These are phyloP conservation scores for Sthenelais limicola DNA, from an alignment of 2,888 invertebrate genomes.

Conservation along the genomic window DNA sequence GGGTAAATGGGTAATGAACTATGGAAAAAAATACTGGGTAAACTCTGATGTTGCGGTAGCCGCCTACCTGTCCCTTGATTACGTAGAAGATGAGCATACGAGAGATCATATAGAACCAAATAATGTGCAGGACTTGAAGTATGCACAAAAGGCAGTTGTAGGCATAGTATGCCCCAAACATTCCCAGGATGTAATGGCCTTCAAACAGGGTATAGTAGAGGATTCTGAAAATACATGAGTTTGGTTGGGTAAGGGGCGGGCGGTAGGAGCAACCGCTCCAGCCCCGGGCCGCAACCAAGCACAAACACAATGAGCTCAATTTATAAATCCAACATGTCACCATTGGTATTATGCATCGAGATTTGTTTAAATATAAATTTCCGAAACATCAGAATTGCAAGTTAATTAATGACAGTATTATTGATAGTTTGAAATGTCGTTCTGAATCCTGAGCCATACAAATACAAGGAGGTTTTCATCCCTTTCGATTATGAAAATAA, in stretches of 20 bases:
- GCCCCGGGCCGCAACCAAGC: too few relatives aligned
- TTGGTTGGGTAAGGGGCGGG: background rate
- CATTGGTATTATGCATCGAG: too few relatives aligned
- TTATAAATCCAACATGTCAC: too few relatives aligned
- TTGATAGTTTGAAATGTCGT: too few relatives aligned
- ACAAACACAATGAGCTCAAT: too few relatives aligned
- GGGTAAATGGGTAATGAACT: background rate
- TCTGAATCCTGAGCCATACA: too few relatives aligned
- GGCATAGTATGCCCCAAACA: slow-evolving; percentile 43
- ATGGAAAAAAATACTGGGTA: slow-evolving; percentile 9
- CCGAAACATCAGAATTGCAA: too few relatives aligned
- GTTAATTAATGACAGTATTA: too few relatives aligned
- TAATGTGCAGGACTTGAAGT: slow-evolving; percentile 56
- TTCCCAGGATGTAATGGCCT: slow-evolving; percentile 38
- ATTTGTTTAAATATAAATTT: too few relatives aligned
- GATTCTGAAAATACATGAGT: slow-evolving; percentile 27
- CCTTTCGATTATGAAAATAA: too few relatives aligned
- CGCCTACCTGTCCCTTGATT: slow-evolving; percentile 47
- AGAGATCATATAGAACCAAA: slow-evolving; percentile 75
- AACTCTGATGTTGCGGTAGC: background rate
- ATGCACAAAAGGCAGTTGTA: slow-evolving; percentile 50
- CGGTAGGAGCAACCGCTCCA: background rate
- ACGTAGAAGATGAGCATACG: slow-evolving; percentile 47
- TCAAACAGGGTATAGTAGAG: slow-evolving; percentile 27
- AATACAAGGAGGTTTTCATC: too few relatives aligned